Conservation (phyloP, 1,140 invertebrate genomes). For the Lethrus apterus region DNA sequence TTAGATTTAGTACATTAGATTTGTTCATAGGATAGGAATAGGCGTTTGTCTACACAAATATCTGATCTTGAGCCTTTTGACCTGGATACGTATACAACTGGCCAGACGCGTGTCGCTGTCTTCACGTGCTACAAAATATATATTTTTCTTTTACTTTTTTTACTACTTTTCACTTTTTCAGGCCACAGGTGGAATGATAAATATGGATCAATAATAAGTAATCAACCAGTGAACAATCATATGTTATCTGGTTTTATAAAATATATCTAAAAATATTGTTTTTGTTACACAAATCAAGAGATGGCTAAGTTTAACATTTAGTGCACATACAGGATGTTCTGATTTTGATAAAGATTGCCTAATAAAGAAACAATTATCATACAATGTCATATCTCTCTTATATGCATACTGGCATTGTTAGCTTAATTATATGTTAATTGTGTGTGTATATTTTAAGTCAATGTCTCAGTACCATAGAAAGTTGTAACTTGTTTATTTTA, state of each 20-base stretch:
- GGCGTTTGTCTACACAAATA: no score
- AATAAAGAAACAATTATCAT: constrained; percentile 12
- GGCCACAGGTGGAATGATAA: no score
- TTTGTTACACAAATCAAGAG: neutral
- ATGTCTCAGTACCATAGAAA: neutral
- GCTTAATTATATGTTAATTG: constrained; percentile 4
- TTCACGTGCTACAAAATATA: neutral
- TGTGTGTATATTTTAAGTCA: neutral
- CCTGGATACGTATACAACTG: no score
- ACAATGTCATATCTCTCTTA: constrained; percentile 11
- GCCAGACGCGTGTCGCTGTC: no score
- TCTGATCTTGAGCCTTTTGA: no score
- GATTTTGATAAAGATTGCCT: constrained; percentile 8
- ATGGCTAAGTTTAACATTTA: constrained; percentile 9
- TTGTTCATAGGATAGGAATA: no score
- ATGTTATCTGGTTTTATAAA: no score
- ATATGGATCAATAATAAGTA: no score
- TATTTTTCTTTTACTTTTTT: neutral
- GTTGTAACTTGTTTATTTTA: neutral
- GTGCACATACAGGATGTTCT: constrained; percentile 12
- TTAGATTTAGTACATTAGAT: no score
- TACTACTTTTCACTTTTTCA: neutral
- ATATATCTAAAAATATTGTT: no score
- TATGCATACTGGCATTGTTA: constrained; percentile 6
- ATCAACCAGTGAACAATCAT: no score